Percentiles rank a stretch among this genome's conserved stretches.
These are phyloP conservation scores for Lepeophtheirus salmonis DNA, from an alignment of 1,140 invertebrate species.

Conservation along the genomic window DNA sequence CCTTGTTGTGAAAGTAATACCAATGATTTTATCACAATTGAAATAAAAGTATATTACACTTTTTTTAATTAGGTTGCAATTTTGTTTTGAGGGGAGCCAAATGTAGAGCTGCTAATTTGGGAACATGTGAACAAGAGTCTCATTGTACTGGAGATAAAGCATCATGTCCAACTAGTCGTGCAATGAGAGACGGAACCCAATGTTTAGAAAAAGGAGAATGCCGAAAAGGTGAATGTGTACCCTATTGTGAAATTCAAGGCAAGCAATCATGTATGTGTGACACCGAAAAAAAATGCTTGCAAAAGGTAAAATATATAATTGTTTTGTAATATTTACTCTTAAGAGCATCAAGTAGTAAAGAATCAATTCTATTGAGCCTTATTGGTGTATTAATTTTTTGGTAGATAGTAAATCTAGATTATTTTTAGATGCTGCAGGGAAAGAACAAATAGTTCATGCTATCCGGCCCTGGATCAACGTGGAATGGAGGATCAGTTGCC, in stretches of 20 bases:
- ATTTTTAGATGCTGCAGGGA: slow-evolving; percentile 74
- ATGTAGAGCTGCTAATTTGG: slow-evolving; percentile 65
- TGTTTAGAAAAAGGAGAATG: slow-evolving; percentile 76
- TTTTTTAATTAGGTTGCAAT: slow-evolving; percentile 38
- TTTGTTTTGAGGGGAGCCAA: slow-evolving; percentile 50
- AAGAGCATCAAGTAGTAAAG: too few species aligned
- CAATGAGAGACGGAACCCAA: slow-evolving; percentile 64
- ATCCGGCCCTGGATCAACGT: slow-evolving; percentile 49
- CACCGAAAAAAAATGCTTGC: slow-evolving; percentile 60
- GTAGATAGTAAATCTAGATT: too few species aligned
- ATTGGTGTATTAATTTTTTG: too few species aligned
- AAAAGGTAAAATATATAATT: too few species aligned
- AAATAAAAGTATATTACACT: background rate
- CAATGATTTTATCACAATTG: background rate
- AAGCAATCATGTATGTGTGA: slow-evolving; percentile 87
- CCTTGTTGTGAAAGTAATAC: slow-evolving; percentile 62
- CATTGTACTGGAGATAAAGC: slow-evolving; percentile 48
- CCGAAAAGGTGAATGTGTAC: slow-evolving; percentile 59
- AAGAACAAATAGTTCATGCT: slow-evolving; percentile 73
- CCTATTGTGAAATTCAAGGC: slow-evolving; percentile 78
- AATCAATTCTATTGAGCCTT: too few species aligned
- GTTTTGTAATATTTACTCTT: too few species aligned
- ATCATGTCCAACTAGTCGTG: slow-evolving; percentile 54
- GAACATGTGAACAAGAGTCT: slow-evolving; percentile 69
- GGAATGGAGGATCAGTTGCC: slow-evolving; percentile 50